Evolutionary conservation across 2,113 vertebrate genomes (phyloP).

Genomic region (Piaya cayana): DNA sequence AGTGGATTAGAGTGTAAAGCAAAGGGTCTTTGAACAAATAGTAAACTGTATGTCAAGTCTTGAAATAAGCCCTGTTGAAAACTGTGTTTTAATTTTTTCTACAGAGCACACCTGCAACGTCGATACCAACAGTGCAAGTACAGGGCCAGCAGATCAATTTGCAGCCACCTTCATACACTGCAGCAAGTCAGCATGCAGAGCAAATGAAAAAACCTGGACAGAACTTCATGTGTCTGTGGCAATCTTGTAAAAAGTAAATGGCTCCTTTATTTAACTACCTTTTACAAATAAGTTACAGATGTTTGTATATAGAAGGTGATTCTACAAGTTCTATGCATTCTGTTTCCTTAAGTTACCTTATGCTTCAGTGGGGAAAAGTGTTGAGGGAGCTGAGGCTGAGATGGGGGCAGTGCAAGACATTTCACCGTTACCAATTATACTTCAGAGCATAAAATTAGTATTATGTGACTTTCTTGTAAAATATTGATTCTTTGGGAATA

Average conservation of each 20-base stretch:
- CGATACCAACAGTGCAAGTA: slow-evolving; percentile 82
- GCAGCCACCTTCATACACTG: slow-evolving; percentile 78
- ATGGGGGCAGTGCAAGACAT: background rate
- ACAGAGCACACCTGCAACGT: slow-evolving; percentile 80
- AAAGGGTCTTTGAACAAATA: background rate
- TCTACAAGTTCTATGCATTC: background rate
- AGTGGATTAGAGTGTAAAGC: background rate
- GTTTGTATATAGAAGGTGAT: background rate
- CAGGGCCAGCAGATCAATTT: slow-evolving; percentile 80
- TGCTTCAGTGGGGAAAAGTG: background rate
- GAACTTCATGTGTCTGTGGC: slow-evolving; percentile 99
- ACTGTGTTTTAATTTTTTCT: slow-evolving; percentile 54
- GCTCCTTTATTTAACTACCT: slow-evolving; percentile 48
- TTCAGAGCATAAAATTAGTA: background rate
- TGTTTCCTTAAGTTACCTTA: background rate
- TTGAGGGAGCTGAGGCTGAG: background rate
- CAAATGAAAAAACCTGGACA: slow-evolving; percentile 92
- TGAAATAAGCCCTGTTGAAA: slow-evolving; percentile 23
- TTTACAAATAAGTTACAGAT: background rate
- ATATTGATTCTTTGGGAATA: background rate
- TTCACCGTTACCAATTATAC: background rate
- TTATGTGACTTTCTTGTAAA: background rate
- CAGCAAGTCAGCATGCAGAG: slow-evolving; percentile 81
- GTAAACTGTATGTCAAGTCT: background rate
- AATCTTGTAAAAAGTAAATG: slow-evolving; percentile 95